A percentile compares a stretch with the other conserved stretches of the same genome.
phyloP scores from a whole-genome alignment of 2,797 vertebrate genomes.

The Myiothlypis coronata region DNA sequence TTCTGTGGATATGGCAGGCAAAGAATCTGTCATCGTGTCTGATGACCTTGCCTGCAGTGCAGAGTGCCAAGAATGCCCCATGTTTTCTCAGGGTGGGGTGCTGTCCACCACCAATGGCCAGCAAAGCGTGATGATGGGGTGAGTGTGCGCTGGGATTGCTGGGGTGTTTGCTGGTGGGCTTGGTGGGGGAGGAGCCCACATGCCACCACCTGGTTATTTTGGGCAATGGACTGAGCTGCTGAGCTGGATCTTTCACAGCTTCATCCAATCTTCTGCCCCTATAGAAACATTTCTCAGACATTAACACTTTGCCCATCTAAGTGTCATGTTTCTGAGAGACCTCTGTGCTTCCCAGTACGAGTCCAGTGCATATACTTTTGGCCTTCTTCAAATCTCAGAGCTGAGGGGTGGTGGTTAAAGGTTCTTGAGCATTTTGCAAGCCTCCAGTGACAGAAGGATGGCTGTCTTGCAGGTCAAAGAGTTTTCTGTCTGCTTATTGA shows the following conservation, averaged over 20 bases:
- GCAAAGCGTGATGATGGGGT: conserved; percentile 64
- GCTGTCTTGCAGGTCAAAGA: background rate
- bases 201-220: conserved; percentile 74
- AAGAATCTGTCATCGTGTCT: conserved; percentile 57
- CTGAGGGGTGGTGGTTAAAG: background rate
- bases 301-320: background rate
- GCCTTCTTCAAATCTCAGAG: background rate
- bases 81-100: conserved; percentile 75
- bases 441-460: background rate
- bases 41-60: conserved; percentile 68
- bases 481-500: background rate
- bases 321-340: background rate
- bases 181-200: conserved; percentile 53
- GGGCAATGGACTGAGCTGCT: conserved; percentile 57
- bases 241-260: conserved; percentile 48
- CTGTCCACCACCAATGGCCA: conserved; percentile 61
- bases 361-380: background rate
- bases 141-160: conserved; percentile 48
- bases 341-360: background rate
- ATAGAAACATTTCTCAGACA: background rate
- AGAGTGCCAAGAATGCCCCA: conserved; percentile 71
- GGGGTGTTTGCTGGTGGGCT: conserved; percentile 64
- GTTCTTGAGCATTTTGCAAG: background rate
- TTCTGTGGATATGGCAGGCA: conserved; percentile 35
- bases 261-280: conserved; percentile 35